Base-by-base conservation (phyloP, 2,888 invertebrate genomes). In the Phengaris arion region DNA sequence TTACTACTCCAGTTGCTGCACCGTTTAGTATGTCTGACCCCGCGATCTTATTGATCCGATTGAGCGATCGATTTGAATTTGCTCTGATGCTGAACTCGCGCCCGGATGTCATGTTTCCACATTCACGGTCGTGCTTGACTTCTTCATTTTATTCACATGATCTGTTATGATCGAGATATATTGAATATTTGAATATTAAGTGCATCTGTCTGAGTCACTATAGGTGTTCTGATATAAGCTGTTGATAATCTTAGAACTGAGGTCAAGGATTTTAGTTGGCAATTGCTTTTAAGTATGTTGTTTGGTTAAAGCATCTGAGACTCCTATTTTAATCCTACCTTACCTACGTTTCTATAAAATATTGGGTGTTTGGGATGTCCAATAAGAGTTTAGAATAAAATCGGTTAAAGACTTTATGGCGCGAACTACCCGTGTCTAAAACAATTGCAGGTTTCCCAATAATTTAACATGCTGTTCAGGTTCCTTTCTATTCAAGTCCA, bases 91-190 rank as follows among this genome's bases (percentile, higher is more conserved):
- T 90, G 89, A 90, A 88, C 90, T 88, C 85, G 87, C 91, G 90
- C 89, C 91, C 91, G 91, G 91, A 92, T 91, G 91, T 90, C 90
- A 88, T 89, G 88, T 90, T 87, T 89, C 88, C 87, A 86, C 86
- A 87, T 87, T 87, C 83, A 73, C 76, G 75, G 76, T 82, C 81
- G 83, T 80, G 83, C 82, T 84, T 87, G 89, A 89, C 87, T 87
- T 89, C 79, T 79, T 79, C 70, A 80, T 79, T 76, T 75, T 72
- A 59, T 59, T 70, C 70, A 51, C 55, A 52, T 75, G 48, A 46
- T 70, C 12, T 22, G 64, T 46, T 35, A 51, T 48, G 22, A 13
- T 35, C 51, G 48, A 64, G 64, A 35, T 12, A 64, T 64, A 64
- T 64, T 64, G 35, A 64, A 64, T 64, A 64, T 64, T 64, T 64